A percentile compares a stretch with the other conserved stretches of the same genome.
These are phyloP conservation scores for Ochropacha duplaris DNA, from an alignment of 2,888 invertebrate genomes.

Conservation along the genomic window DNA sequence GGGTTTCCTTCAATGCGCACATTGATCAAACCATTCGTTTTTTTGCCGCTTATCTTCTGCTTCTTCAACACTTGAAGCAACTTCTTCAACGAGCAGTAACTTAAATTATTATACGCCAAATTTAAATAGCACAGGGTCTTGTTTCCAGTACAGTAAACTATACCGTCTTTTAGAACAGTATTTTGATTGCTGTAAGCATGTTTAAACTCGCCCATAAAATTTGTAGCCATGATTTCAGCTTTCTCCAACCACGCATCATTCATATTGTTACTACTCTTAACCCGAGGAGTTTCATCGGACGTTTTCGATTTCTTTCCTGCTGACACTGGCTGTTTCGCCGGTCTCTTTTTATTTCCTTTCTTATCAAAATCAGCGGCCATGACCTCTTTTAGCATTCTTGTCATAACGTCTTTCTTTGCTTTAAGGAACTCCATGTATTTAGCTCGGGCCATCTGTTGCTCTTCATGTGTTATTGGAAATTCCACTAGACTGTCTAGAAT, in stretches of 20 bases:
- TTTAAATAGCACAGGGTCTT: slow-evolving; percentile 53
- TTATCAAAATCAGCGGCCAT: slow-evolving; percentile 31
- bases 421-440: slow-evolving; percentile 40
- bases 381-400: slow-evolving; percentile 29
- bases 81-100: slow-evolving; percentile 41
- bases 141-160: slow-evolving; percentile 48
- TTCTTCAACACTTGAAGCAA: slow-evolving; percentile 38
- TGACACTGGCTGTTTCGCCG: background rate
- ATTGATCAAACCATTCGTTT: slow-evolving; percentile 51
- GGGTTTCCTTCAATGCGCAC: slow-evolving; percentile 56
- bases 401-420: slow-evolving; percentile 33
- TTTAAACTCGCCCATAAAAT: slow-evolving; percentile 32
- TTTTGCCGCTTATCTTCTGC: slow-evolving; percentile 41
- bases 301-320: slow-evolving; percentile 27
- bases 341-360: slow-evolving; percentile 27
- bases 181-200: slow-evolving; percentile 45
- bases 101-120: slow-evolving; percentile 55
- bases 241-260: slow-evolving; percentile 35
- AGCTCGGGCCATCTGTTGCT: slow-evolving; percentile 31
- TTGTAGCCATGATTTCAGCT: slow-evolving; percentile 37
- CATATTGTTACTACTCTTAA: slow-evolving; percentile 24
- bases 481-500: slow-evolving; percentile 41
- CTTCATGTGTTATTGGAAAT: slow-evolving; percentile 45
- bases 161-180: slow-evolving; percentile 27
- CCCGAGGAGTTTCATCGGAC: slow-evolving; percentile 27